Evolutionary conservation across 2,113 vertebrate genomes (phyloP).

Genomic region (Myotis brandtii): DNA sequence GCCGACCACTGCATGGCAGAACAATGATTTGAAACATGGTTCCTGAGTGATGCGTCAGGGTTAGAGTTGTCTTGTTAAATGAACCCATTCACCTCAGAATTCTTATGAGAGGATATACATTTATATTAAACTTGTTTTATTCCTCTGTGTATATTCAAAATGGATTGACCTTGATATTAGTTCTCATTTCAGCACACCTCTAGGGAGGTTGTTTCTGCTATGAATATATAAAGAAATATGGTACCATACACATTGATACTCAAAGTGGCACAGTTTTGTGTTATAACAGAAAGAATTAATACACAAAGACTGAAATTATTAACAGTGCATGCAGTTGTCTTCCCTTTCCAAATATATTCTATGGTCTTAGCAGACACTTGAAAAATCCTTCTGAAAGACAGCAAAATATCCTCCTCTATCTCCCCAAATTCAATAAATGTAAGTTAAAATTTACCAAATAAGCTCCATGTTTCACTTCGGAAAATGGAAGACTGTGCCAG

Average conservation of each 20-base stretch:
- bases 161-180: background rate
- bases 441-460: background rate
- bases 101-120: background rate
- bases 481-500: background rate
- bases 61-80: background rate
- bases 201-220: background rate
- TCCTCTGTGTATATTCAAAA: constrained; percentile 20
- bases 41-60: background rate
- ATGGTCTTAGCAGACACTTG: background rate
- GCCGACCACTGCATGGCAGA: background rate
- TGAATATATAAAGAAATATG: constrained; percentile 21
- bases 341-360: background rate
- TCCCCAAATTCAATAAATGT: constrained; percentile 28
- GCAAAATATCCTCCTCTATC: background rate
- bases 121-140: background rate
- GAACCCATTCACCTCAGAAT: constrained; percentile 12
- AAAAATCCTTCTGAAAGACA: constrained; percentile 34
- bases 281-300: background rate
- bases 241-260: background rate
- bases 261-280: constrained; percentile 9
- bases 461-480: background rate
- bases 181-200: constrained; percentile 16
- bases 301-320: background rate
- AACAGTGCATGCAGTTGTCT: constrained; percentile 34
- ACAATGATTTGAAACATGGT: background rate